Percentiles rank a stretch among this genome's conserved stretches.
Conservation (phyloP, 2,797 vertebrate species). For the Takifugu rubripes region DNA sequence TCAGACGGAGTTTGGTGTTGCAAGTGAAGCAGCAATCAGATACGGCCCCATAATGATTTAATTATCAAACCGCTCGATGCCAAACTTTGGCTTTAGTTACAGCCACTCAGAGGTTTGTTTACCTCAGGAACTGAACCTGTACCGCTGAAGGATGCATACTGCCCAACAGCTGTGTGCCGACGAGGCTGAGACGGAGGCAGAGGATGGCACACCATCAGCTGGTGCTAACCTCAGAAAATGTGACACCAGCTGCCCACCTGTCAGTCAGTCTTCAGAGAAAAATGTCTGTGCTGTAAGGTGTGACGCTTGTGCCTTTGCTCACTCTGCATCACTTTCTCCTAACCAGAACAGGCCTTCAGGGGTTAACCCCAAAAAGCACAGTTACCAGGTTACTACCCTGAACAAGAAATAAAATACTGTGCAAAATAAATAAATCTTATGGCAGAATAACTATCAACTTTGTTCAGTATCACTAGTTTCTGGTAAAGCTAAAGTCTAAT, state of each 20-base stretch:
- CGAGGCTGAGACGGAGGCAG: slow-evolving; percentile 22
- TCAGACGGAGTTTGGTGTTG: slow-evolving; percentile 83
- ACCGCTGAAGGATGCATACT: slow-evolving; percentile 71
- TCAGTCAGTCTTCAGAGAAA: slow-evolving; percentile 36
- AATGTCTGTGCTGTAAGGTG: slow-evolving; percentile 69
- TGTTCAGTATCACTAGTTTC: neutral
- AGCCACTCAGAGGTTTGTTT: slow-evolving; percentile 77
- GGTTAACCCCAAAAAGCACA: neutral
- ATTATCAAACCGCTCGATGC: slow-evolving; percentile 87
- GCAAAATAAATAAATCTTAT: too few species aligned
- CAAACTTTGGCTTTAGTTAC: slow-evolving; percentile 84
- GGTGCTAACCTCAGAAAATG: slow-evolving; percentile 31
- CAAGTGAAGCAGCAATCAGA: slow-evolving; percentile 74
- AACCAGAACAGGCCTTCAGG: slow-evolving; percentile 85
- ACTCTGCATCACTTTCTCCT: slow-evolving; percentile 81
- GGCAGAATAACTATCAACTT: too few species aligned
- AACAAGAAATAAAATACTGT: too few species aligned
- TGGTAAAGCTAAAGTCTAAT: slow-evolving; percentile 1
- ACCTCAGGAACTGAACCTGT: slow-evolving; percentile 77
- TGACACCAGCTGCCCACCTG: slow-evolving; percentile 53
- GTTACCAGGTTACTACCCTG: too few species aligned
- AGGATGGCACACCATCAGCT: slow-evolving; percentile 34
- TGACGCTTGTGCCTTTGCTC: slow-evolving; percentile 86
- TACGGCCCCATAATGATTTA: slow-evolving; percentile 83
- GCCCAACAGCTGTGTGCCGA: slow-evolving; percentile 64